Conservation (phyloP, 2,797 vertebrate genomes). For the Holocentrus rufus region DNA sequence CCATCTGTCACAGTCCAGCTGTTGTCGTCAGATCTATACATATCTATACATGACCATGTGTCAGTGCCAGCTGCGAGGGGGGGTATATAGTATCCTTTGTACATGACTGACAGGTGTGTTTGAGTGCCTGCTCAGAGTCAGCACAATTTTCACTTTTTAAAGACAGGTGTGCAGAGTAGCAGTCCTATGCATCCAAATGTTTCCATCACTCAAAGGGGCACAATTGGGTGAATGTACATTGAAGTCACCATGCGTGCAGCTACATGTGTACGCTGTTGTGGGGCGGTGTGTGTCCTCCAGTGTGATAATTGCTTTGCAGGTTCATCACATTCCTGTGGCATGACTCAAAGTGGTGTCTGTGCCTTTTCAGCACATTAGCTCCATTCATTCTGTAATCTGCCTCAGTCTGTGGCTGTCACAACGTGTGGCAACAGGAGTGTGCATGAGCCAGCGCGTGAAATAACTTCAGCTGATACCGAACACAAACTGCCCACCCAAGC, state of each 20-base stretch:
- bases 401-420: slow-evolving; percentile 47
- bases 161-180: slow-evolving; percentile 27
- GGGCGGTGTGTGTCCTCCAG: slow-evolving; percentile 4
- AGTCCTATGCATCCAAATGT: slow-evolving; percentile 9
- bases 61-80: slow-evolving; percentile 65
- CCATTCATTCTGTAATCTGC: slow-evolving; percentile 76
- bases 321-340: slow-evolving; percentile 82
- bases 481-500: slow-evolving; percentile 28
- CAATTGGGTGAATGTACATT: neutral
- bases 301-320: slow-evolving; percentile 72
- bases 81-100: slow-evolving; percentile 72
- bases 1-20: slow-evolving; percentile 59
- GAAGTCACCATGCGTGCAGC: neutral
- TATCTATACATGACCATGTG: slow-evolving; percentile 65
- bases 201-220: slow-evolving; percentile 41
- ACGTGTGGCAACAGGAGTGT: slow-evolving; percentile 41
- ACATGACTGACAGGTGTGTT: slow-evolving; percentile 76
- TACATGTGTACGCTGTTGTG: slow-evolving; percentile 34
- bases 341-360: slow-evolving; percentile 74
- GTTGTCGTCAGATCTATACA: slow-evolving; percentile 48
- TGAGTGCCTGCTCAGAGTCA: slow-evolving; percentile 40
- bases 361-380: slow-evolving; percentile 62
- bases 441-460: slow-evolving; percentile 12
- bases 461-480: slow-evolving; percentile 23
- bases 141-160: slow-evolving; percentile 50